Evolutionary conservation across 35 echinoderm and acorn worm genomes (phyloP).

Genomic region (Apostichopus japonicus): DNA sequence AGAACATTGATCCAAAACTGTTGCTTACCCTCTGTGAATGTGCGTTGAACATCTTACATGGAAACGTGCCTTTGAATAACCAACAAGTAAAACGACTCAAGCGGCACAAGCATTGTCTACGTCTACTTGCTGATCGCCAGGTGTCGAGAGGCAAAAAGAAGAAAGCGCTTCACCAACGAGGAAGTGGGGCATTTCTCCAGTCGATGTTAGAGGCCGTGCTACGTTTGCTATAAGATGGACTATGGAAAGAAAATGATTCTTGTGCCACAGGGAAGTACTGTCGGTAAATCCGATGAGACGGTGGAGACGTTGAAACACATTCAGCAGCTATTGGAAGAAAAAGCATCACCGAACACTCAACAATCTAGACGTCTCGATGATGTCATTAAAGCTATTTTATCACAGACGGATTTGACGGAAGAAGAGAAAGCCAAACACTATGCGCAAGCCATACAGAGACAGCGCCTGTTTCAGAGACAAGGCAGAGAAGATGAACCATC

Average conservation of each 20-base stretch:
- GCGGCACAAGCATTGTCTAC: not conserved
- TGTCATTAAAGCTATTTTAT: not conserved
- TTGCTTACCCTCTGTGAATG: not conserved
- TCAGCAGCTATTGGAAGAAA: not conserved
- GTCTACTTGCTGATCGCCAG: not conserved
- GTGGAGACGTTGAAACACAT: not conserved
- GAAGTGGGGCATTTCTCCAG: not conserved
- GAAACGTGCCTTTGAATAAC: not conserved
- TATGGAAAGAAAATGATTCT: constrained; percentile 7
- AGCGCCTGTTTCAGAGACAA: not conserved
- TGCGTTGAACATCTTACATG: not conserved
- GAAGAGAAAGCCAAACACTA: not conserved
- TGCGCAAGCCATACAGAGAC: not conserved
- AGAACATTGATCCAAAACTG: not conserved
- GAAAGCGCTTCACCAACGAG: not conserved
- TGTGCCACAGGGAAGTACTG: not conserved
- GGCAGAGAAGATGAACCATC: not conserved
- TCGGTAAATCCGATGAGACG: not conserved
- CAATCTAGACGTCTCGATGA: not conserved
- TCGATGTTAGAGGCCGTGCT: not conserved
- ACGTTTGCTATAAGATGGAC: not conserved
- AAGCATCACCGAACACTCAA: not conserved
- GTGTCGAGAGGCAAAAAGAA: not conserved
- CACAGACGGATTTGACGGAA: not conserved
- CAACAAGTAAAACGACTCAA: not conserved